These are phyloP conservation scores for Nipponia nippon DNA, from an alignment of 2,113 vertebrate species.

Conservation along the genomic window DNA sequence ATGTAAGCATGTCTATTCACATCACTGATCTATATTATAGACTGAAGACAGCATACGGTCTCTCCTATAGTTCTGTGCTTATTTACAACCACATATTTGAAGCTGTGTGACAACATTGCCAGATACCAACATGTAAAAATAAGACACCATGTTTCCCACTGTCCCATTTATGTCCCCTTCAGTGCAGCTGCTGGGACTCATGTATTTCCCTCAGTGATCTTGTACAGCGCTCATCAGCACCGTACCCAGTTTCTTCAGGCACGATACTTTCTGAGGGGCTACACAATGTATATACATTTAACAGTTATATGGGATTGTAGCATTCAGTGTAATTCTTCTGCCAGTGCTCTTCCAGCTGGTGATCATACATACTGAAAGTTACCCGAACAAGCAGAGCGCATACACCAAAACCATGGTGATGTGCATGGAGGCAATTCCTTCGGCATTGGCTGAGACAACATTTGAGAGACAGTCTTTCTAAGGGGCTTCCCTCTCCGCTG, in stretches of 20 bases:
- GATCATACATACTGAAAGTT: rapidly evolving
- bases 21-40: not conserved
- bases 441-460: not conserved
- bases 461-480: no score
- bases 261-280: not conserved
- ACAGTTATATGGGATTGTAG: not conserved
- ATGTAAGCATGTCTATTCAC: rapidly evolving
- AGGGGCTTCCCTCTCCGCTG: not conserved
- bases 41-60: rapidly evolving
- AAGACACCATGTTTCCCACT: no score
- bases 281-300: rapidly evolving
- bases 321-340: no score
- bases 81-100: not conserved
- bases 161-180: not conserved
- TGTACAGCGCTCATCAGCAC: not conserved
- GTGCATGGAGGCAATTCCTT: not conserved
- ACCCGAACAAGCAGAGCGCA: rapidly evolving
- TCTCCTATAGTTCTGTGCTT: not conserved
- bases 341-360: not conserved
- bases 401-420: not conserved
- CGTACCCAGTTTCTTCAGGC: not conserved
- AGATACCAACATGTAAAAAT: not conserved
- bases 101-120: not conserved
- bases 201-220: not conserved
- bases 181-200: not conserved